Base-by-base conservation (phyloP, 2,888 invertebrate species). In the Stictocephala bisonia region DNA sequence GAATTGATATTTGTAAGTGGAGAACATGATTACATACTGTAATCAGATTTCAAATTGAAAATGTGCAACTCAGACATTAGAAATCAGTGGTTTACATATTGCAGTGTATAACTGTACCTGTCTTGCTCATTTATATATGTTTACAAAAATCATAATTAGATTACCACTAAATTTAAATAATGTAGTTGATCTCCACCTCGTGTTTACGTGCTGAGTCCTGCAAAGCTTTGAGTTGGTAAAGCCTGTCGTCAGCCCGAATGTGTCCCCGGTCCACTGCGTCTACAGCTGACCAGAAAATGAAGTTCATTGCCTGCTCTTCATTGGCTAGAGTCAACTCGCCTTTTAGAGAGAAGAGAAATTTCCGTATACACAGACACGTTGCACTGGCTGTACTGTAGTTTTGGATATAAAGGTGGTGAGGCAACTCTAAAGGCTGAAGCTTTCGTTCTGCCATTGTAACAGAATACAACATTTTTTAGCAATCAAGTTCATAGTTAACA, bases 321-420 rank as follows among this genome's bases (percentile, higher is more conserved):
- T 91, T 90, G 20, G 87, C 87, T 41, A 91, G 82, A 79, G 90
- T 89, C 7, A 92, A 84, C 81, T 90, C 90, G 77, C 90, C 90
- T 75, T 87, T 86, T 50, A 92, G 85, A 48, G 90, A 90, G 86
- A 96, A 96, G 75, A 96, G 84, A 96, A 96, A 96, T 84, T 93
- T 92, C 75, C 94, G 88, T 53, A 99, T 87, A 75, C 93, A 90
- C 53, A 99, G 88, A 83, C 99, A 99, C 58, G 96, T 96, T 78
- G 95, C 94, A 40, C 96, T 96, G 35, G 99, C 98, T 11, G 99
- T 99, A 78, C 96, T 96, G 84, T 99, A 99, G 86, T 99, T 99
- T 86, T 99, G 98, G 80, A 99, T 97, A 86, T 99, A 99, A 77
- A 99, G 88, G 81, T 96, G 95, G 86, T 99, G 99, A 0, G 99